Conservation (phyloP, 2,797 vertebrate genomes). For the Rhinoraja longicauda region DNA sequence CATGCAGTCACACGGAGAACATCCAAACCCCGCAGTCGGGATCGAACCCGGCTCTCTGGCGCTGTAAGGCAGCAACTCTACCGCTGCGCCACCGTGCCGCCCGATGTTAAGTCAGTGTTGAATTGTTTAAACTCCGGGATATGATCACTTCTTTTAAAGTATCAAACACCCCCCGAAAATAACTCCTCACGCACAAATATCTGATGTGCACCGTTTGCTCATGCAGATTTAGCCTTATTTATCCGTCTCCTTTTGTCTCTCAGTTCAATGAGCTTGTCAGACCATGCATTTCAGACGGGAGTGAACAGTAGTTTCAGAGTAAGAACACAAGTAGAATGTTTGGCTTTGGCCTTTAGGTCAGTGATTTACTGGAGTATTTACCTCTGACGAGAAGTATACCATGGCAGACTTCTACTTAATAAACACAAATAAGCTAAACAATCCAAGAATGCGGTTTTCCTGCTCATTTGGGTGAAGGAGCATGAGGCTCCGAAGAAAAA, state of each 20-base stretch:
- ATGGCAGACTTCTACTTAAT: conserved; percentile 12
- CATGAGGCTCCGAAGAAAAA: not conserved
- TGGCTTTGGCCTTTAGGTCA: not conserved
- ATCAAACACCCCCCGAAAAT: not conserved
- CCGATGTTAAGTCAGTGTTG: not conserved
- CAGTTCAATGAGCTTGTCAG: not conserved
- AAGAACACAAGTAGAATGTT: not conserved
- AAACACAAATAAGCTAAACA: conserved; percentile 18
- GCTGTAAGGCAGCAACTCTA: too few relatives aligned
- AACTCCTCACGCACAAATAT: not conserved
- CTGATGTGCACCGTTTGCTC: not conserved
- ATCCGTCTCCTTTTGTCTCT: not conserved
- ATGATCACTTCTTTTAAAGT: not conserved
- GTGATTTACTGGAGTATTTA: conserved; percentile 35
- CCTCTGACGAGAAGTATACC: not conserved
- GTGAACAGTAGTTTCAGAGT: not conserved
- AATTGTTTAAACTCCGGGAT: not conserved
- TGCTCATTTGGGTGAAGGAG: not conserved
- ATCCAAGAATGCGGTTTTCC: not conserved
- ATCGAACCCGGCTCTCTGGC: too few relatives aligned
- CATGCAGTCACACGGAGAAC: too few relatives aligned
- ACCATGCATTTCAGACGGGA: not conserved
- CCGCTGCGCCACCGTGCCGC: too few relatives aligned
- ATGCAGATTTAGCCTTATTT: not conserved
- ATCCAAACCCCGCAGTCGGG: too few relatives aligned